Percentiles rank a stretch among this genome's conserved stretches.
Evolutionary conservation across 2,113 vertebrate genomes (phyloP).

Genomic region (Hiodon tergisus): DNA sequence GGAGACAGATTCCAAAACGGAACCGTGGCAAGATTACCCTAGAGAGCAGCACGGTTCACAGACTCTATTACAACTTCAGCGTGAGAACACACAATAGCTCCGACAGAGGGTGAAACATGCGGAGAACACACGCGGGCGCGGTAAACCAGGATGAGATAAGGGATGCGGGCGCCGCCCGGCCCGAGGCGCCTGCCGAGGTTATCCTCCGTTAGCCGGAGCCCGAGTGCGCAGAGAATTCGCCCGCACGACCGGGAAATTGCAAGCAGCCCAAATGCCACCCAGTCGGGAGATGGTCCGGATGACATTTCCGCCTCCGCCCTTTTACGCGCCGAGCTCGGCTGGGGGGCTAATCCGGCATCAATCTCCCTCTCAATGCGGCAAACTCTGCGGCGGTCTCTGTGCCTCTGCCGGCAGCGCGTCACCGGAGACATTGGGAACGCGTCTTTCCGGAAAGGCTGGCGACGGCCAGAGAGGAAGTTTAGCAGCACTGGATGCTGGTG

Average conservation of each 20-base stretch:
- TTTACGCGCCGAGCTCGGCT: not conserved
- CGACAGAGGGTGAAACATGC: slow-evolving; percentile 4
- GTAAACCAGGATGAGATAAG: slow-evolving; percentile 20
- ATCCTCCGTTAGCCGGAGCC: slow-evolving; percentile 30
- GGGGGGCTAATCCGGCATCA: slow-evolving; percentile 25
- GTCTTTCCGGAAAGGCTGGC: no score
- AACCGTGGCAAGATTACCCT: slow-evolving; percentile 10
- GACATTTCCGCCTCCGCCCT: slow-evolving; percentile 35
- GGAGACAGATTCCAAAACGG: slow-evolving; percentile 2
- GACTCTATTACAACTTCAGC: slow-evolving; percentile 17
- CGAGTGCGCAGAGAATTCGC: no score
- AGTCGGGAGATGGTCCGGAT: slow-evolving; percentile 26
- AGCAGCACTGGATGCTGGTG: no score
- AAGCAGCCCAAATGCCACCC: no score
- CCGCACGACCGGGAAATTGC: slow-evolving; percentile 14
- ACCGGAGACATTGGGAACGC: not conserved
- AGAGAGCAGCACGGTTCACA: slow-evolving; percentile 24
- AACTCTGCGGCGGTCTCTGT: slow-evolving; percentile 19
- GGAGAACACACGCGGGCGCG: not conserved
- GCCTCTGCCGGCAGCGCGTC: not conserved
- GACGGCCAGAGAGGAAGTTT: no score
- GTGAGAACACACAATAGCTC: slow-evolving; percentile 4
- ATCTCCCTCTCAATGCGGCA: slow-evolving; percentile 19
- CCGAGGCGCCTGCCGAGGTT: slow-evolving; percentile 23
- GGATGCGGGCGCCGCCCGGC: slow-evolving; percentile 23